A percentile compares a stretch with the other conserved stretches of the same genome.
Conservation (phyloP, 2,797 vertebrate species). For the Phataginus tetradactyla region DNA sequence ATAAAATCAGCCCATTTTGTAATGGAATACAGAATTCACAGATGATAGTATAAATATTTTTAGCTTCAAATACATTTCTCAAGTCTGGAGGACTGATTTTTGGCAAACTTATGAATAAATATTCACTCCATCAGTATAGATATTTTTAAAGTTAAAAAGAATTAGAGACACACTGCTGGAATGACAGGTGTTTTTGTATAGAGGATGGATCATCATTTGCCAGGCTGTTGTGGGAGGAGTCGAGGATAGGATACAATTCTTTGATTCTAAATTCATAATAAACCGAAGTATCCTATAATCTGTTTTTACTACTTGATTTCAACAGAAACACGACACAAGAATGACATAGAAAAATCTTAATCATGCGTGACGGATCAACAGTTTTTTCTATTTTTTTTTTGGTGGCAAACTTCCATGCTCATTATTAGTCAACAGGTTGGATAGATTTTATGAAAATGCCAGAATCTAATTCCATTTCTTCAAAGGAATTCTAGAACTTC, state of each 20-base stretch:
- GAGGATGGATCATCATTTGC: neutral
- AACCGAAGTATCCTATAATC: neutral
- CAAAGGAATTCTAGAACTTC: neutral
- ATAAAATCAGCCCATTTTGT: neutral
- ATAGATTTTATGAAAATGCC: neutral
- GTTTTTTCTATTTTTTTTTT: neutral
- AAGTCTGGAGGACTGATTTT: neutral
- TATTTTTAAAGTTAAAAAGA: neutral
- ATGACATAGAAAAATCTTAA: slow-evolving; percentile 10
- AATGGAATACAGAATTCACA: neutral
- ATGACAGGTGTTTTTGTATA: neutral
- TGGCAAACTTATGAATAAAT: neutral
- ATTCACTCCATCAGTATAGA: neutral
- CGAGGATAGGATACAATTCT: neutral
- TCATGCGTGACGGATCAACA: neutral
- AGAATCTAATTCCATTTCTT: neutral
- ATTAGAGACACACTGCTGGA: neutral
- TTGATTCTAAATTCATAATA: neutral
- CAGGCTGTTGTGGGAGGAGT: neutral
- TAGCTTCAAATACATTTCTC: neutral
- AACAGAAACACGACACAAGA: neutral
- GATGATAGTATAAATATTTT: neutral
- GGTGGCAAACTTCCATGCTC: neutral
- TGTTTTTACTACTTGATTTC: neutral
- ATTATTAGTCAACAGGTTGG: neutral